Percentiles rank a stretch among this genome's conserved stretches.
Conservation (phyloP, 2,113 vertebrate species). For the Noctilio leporinus region DNA sequence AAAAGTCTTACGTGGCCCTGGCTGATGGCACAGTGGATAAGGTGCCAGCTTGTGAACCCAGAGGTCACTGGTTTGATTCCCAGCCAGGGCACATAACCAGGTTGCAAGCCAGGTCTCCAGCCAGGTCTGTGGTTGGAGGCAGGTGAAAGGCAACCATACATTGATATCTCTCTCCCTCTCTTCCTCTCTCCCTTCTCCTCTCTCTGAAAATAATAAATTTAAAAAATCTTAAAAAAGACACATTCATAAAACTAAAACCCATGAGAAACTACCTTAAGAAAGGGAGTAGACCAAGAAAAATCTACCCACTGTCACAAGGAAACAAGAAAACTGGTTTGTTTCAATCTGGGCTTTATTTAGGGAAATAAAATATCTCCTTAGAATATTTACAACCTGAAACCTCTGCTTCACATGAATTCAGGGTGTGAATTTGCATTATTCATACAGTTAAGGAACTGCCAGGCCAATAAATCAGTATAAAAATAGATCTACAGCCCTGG, state of each 20-base stretch:
- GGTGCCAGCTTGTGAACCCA: no score
- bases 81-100: no score
- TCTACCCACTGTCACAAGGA: background rate
- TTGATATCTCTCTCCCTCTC: no score
- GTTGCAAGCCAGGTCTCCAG: no score
- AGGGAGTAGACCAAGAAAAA: background rate
- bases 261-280: background rate
- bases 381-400: background rate
- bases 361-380: background rate
- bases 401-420: background rate
- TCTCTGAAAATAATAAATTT: no score
- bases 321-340: background rate
- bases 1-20: background rate
- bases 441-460: background rate
- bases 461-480: background rate
- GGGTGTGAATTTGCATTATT: background rate
- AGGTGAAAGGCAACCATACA: no score
- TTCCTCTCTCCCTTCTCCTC: no score
- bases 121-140: no score
- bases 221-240: no score
- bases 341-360: background rate
- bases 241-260: background rate
- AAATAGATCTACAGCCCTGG: background rate
- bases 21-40: no score
- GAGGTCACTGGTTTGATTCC: no score